These are phyloP conservation scores for Semotilus atromaculatus DNA, from an alignment of 2,797 vertebrate genomes.

Conservation along the genomic window DNA sequence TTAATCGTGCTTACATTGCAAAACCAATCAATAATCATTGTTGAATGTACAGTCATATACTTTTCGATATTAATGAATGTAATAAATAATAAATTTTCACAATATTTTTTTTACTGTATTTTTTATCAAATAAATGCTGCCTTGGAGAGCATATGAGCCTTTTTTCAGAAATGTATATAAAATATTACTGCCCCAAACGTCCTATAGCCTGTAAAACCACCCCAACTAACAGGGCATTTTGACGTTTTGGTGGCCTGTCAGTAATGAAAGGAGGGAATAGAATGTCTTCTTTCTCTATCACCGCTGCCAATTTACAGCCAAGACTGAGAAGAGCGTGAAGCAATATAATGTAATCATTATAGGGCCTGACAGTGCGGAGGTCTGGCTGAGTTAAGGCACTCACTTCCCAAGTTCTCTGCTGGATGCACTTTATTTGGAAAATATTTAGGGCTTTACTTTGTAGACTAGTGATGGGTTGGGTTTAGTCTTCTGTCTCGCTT, in stretches of 20 bases:
- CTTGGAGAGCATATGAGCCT: no score
- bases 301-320: conserved; percentile 59
- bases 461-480: conserved; percentile 41
- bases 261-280: conserved; percentile 49
- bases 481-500: conserved; percentile 27
- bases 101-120: neutral
- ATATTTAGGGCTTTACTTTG: conserved; percentile 56
- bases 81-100: neutral
- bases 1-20: neutral
- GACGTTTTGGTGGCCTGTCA: conserved; percentile 57
- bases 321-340: conserved; percentile 42
- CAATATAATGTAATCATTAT: conserved; percentile 62
- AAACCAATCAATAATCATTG: neutral
- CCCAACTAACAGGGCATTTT: conserved; percentile 32
- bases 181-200: no score
- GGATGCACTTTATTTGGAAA: conserved; percentile 57
- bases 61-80: neutral
- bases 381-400: conserved; percentile 51
- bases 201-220: conserved; percentile 43
- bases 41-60: neutral
- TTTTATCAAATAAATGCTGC: neutral
- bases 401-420: conserved; percentile 44
- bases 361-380: conserved; percentile 52
- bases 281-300: conserved; percentile 54
- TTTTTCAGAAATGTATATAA: no score